Evolutionary conservation across 2,113 vertebrate genomes (phyloP), one percentile per base, ranked within the genome.

Genomic region (Gasterosteus nipponicus): DNA sequence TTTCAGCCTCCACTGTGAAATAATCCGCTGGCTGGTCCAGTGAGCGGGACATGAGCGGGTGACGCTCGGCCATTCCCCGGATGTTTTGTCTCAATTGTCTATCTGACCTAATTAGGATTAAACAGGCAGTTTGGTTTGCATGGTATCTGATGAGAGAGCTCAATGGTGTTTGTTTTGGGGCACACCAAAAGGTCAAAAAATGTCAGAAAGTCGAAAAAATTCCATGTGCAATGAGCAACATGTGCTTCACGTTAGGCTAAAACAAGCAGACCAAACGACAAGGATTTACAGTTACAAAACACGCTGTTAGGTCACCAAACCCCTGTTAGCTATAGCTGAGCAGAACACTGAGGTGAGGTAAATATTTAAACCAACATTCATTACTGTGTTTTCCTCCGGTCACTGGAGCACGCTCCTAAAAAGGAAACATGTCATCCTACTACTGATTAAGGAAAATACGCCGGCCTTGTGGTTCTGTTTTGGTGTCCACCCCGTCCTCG

Each of bases 1-100:
- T 78, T 81, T 74, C 60, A 69, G 44, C 80, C 69, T 42, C 53
- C 41, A 38, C 42, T 38, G 31, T 33, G 29, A 86, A 78, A 68
- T 38, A 70, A 75, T 67, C 76, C 56, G 18, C 65, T 44, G 61
- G 63, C 49, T 77, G 22, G 61, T 73, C 63, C 60, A 69, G 67
- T 61, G 7, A 65, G 58, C 59, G 60, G 14, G 54, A 63, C 66
- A 63, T 60, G 31, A 15, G 42, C 0, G n/a, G 67, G n/a, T 22
- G 0, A 57, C 8, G 71, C 53, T 11, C 26, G 60, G 49, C n/a
- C 44, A 58, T 59, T 31, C 44, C 38, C 60, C 31, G n/a, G 59
- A 85, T 66, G 64, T 35, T 38, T 41, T 38, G 6, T 59, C 4
- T 22, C 26, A 9, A 44, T 66, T 69, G n/a, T 69, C 1, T 49